phyloP scores from a whole-genome alignment of 2,113 vertebrate genomes.

The Tenebrosternarchus preto region DNA sequence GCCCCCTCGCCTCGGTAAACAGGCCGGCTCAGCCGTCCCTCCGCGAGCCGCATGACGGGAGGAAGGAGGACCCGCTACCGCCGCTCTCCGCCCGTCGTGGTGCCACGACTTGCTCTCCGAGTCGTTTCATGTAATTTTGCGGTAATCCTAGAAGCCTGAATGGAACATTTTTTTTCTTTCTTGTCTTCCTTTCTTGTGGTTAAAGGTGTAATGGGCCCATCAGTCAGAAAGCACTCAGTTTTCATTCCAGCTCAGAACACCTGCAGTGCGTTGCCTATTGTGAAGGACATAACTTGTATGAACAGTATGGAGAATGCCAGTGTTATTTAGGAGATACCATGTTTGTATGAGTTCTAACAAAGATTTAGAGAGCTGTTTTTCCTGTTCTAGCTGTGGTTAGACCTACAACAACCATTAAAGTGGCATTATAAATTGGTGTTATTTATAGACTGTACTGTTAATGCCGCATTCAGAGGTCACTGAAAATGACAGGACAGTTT shows the following conservation, averaged over 20 bases:
- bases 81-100: slow-evolving; percentile 46
- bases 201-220: slow-evolving; percentile 51
- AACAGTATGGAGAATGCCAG: slow-evolving; percentile 35
- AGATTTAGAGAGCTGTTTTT: slow-evolving; percentile 1
- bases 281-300: slow-evolving; percentile 35
- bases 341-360: neutral
- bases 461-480: neutral
- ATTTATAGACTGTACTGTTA: neutral
- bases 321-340: neutral
- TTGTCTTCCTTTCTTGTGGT: slow-evolving; percentile 33
- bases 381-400: neutral
- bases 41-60: neutral
- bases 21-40: neutral
- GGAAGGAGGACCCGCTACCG: slow-evolving; percentile 29
- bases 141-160: slow-evolving; percentile 58
- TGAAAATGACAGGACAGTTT: neutral
- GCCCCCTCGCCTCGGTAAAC: too few species aligned
- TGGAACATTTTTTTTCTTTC: slow-evolving; percentile 34
- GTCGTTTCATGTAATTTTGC: slow-evolving; percentile 44
- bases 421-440: neutral
- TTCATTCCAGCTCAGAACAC: slow-evolving; percentile 55
- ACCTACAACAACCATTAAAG: neutral
- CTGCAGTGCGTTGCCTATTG: slow-evolving; percentile 45
- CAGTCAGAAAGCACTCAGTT: slow-evolving; percentile 54
- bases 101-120: slow-evolving; percentile 38